Evolutionary conservation across 1,140 invertebrate genomes (phyloP), one percentile per base, ranked within the genome.

Genomic region (Heliconius himera): DNA sequence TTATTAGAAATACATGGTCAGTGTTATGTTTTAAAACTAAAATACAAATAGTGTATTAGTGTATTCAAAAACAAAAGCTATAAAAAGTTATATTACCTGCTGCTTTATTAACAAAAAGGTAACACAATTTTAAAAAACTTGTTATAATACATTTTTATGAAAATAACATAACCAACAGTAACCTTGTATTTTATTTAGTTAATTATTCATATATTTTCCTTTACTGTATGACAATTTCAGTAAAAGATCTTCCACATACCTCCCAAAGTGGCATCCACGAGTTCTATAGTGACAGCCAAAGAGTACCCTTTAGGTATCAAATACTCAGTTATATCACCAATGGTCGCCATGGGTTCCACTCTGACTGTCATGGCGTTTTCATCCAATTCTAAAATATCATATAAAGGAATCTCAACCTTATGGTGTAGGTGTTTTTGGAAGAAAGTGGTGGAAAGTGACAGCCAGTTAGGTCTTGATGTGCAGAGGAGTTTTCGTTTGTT

Each of bases 181-280:
- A 3, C 13, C 41, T 4, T 46, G 13, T 46, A 46, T 13, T 46
- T 46, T 46, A 46, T 46, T 20, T 51, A 51, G 16, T 20, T 20
- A 51, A 51, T 51, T 20, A 6, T 18, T 26, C 4, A 41, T 51
- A n/a, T 54, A 38, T 33, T 66, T 72, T 73, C 38, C 71, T 78
- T 29, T 33, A 46, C n/a, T 20, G 8, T 22, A 46, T 72, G 8
- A 71, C 4, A 33, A 71, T 16, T 16, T 9, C 6, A 20, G 18
- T 51, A 51, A 20, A 73, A 16, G 16, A 54, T 16, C 11, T 54
- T 74, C 13, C 3, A 78, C 79, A 70, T 77, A 95, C 94, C 94
- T 90, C 97, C 97, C 95, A 94, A 96, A 77, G 97, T 98, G 36
- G 98, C 95, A 91, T 98, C 97, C 85, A 97, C 97, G 74, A 98